Base-by-base conservation (phyloP, 2,113 vertebrate species). In the Sebastes fasciatus region DNA sequence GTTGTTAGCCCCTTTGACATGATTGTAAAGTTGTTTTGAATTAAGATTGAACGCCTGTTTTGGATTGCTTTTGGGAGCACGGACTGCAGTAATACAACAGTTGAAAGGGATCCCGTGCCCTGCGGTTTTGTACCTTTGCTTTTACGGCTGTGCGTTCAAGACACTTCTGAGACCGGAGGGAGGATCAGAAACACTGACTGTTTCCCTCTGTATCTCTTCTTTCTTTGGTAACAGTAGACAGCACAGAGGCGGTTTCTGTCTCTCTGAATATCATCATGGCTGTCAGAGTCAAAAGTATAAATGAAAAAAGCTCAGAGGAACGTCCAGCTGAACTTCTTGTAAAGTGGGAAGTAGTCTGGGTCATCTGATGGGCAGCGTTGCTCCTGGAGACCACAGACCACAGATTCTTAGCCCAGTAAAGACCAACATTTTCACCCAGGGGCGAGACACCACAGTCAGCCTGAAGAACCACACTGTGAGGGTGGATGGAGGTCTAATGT, bases 351-450 rank as follows among this genome's bases (percentile, higher is more conserved):
- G 74, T n/a, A 63, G 63, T 69, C 34, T 60, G 4, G 26, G 34
- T 77, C 79, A 90, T 21, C 23, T 67, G 77, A 78, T 80, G 86
- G 85, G 55, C 77, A 83, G 65, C 11, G 1, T 80, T 75, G 81
- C 70, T 86, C 58, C 64, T 83, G 68, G 57, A 86, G 21, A 82
- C 90, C 86, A 73, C 84, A 89, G 76, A 90, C 91, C 88, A 46
- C 91, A 92, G 88, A 90, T 80, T 79, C 23, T 40, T 60, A 79
- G 79, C 79, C 79, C 76, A 81, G 87, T 74, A 73, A 84, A 82
- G 80, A 88, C 77, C 23, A 58, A 66, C 26, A 64, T 73, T 69
- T 89, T 74, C 83, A 86, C 72, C 74, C 77, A 84, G 51, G 55
- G 81, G 63, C 63, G 2, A 91, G 80, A 61, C 86, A 75, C 89